Evolutionary conservation across 1,140 invertebrate genomes (phyloP).

Genomic region (Steinernema feltiae): DNA sequence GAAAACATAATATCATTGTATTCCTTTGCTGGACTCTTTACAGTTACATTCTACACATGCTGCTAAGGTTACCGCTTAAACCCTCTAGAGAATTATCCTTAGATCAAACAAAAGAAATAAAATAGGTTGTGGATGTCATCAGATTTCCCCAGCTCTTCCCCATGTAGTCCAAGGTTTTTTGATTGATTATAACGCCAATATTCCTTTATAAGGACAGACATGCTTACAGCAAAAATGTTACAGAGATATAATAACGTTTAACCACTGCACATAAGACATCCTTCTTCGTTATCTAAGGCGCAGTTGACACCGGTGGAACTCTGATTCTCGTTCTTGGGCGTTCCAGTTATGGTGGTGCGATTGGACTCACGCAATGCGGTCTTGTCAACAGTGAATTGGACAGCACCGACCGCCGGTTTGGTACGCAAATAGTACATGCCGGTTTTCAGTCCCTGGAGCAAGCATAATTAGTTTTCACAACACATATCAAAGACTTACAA

Average conservation of each 20-base stretch:
- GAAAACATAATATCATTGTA: constrained; percentile 53
- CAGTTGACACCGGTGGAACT: too few species aligned
- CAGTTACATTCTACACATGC: constrained; percentile 61
- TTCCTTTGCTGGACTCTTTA: constrained; percentile 45
- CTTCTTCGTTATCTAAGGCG: too few species aligned
- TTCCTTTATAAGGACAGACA: too few species aligned
- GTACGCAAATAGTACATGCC: constrained; percentile 97
- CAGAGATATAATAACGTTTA: too few species aligned
- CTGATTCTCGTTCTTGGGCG: too few species aligned
- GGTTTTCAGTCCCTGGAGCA: constrained; percentile 77
- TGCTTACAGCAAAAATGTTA: too few species aligned
- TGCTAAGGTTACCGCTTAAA: constrained; percentile 51
- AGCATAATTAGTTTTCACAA: neutral
- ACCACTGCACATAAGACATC: too few species aligned
- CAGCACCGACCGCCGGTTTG: constrained; percentile 85
- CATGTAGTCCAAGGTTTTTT: constrained; percentile 72
- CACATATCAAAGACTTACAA: constrained; percentile 61
- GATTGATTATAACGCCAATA: constrained; percentile 69
- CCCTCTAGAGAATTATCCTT: constrained; percentile 74
- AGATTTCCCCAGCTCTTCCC: constrained; percentile 83
- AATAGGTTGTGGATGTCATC: constrained; percentile 88
- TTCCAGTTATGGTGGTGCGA: too few species aligned
- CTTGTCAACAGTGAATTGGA: constrained; percentile 95
- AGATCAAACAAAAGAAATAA: constrained; percentile 75
- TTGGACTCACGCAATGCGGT: constrained; percentile 31